phyloP scores from a whole-genome alignment of 2,113 vertebrate genomes.

The Leucoraja erinaceus region DNA sequence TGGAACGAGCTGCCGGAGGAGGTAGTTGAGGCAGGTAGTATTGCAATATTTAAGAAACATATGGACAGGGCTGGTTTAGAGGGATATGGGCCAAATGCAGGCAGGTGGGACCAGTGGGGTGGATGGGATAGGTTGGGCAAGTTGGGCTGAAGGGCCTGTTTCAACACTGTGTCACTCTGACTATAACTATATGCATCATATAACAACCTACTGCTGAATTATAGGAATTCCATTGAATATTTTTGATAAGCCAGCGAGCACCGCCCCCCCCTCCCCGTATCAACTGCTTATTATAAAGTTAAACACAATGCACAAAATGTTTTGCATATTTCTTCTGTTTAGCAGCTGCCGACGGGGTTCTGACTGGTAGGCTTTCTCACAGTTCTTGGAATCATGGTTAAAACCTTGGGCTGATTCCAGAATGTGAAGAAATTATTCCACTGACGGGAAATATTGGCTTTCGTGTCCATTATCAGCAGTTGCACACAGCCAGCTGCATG shows the following conservation, averaged over 20 bases:
- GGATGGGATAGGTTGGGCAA: too few relatives aligned
- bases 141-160: too few relatives aligned
- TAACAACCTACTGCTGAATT: not conserved
- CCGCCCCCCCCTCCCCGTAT: too few relatives aligned
- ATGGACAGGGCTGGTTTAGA: too few relatives aligned
- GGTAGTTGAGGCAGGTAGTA: too few relatives aligned
- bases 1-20: too few relatives aligned
- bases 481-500: not conserved
- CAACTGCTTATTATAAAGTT: not conserved
- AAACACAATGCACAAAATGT: not conserved
- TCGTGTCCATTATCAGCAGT: not conserved
- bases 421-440: not conserved
- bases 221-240: not conserved
- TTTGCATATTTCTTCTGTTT: conserved; percentile 10
- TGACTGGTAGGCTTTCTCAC: not conserved
- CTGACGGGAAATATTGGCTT: conserved; percentile 25
- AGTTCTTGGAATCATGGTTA: conserved; percentile 10
- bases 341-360: not conserved
- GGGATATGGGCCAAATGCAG: too few relatives aligned
- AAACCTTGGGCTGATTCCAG: not conserved
- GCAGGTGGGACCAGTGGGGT: too few relatives aligned
- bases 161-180: too few relatives aligned
- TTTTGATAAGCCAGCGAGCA: not conserved
- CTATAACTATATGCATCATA: not conserved
- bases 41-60: too few relatives aligned